Evolutionary conservation across 2,888 invertebrate species (phyloP).

Genomic region (Platerodrilus igneus): DNA sequence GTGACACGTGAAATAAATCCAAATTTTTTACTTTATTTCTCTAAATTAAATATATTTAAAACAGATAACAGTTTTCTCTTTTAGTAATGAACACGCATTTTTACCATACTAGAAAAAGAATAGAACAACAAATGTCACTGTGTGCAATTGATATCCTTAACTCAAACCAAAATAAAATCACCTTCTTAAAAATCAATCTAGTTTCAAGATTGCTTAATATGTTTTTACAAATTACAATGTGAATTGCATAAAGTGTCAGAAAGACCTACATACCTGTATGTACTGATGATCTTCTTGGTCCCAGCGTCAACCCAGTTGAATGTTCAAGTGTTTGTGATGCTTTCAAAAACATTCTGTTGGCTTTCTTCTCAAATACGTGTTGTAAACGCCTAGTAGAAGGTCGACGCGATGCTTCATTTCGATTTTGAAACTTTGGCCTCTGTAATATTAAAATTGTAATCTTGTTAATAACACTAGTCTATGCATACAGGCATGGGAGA

Average conservation of each 20-base stretch:
- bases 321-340: constrained; percentile 79
- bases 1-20: no score
- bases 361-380: constrained; percentile 77
- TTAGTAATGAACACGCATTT: no score
- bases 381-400: constrained; percentile 78
- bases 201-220: background rate
- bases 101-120: no score
- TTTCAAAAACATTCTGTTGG: constrained; percentile 75
- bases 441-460: constrained; percentile 39
- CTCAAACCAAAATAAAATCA: no score
- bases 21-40: no score
- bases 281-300: constrained; percentile 55
- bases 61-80: no score
- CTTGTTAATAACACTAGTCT: constrained; percentile 54
- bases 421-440: constrained; percentile 65
- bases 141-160: no score
- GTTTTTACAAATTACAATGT: background rate
- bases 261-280: constrained; percentile 44
- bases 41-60: no score
- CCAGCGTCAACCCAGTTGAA: constrained; percentile 75
- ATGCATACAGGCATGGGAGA: constrained; percentile 59
- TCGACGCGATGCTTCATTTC: constrained; percentile 69
- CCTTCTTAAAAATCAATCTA: background rate
- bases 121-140: no score
- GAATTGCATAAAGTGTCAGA: no score